Conservation (phyloP, 2,797 vertebrate species). For the Sebastes minor region DNA sequence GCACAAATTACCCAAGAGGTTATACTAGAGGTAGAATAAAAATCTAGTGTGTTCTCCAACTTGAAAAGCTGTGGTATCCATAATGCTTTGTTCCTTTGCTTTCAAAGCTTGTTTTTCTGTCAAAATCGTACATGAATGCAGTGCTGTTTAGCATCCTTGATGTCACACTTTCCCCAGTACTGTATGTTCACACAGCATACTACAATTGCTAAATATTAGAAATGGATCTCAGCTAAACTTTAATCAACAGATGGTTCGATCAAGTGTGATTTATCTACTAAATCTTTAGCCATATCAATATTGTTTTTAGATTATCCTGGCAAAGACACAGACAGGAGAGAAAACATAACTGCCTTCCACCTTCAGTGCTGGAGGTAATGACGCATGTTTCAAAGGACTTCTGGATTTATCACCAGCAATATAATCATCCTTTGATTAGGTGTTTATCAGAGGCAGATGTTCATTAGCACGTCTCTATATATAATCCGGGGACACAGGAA, state of each 20-base stretch:
- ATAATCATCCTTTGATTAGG: conserved; percentile 9
- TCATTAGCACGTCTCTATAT: not conserved
- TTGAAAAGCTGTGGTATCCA: not conserved
- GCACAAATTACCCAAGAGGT: not conserved
- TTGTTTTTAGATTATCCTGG: not conserved
- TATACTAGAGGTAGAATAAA: not conserved
- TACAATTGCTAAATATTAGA: not conserved
- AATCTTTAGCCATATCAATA: not conserved
- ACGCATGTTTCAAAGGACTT: not conserved
- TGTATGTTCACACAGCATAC: not conserved
- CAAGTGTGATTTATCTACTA: not conserved
- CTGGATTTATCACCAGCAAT: not conserved
- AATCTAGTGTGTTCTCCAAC: not conserved
- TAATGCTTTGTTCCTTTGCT: not conserved
- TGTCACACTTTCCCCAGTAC: not conserved
- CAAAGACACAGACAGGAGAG: not conserved
- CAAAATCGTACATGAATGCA: not conserved
- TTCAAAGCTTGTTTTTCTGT: not conserved
- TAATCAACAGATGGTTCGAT: not conserved
- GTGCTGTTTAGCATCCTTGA: not conserved
- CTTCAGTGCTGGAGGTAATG: not conserved
- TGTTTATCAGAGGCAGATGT: conserved; percentile 3
- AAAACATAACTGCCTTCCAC: not conserved
- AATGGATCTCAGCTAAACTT: not conserved
- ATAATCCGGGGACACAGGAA: not conserved